Conservation (phyloP, 2,113 vertebrate genomes). For the Halcyon malimbica region DNA sequence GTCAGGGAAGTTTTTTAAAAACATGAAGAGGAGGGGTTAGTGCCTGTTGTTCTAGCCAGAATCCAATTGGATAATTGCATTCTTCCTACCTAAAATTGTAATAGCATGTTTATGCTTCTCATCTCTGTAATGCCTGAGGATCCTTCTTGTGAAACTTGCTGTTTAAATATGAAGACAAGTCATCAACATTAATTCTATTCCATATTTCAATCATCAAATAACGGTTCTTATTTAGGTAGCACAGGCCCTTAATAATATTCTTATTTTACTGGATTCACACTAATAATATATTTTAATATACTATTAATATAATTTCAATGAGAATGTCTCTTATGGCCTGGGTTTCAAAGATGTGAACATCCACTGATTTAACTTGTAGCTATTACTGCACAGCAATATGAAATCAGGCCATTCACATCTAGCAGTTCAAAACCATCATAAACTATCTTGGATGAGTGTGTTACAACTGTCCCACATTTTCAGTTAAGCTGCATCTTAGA, state of each 20-base stretch:
- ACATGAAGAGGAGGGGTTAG: background rate
- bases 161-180: constrained; percentile 31
- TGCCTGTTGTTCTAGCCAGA: constrained; percentile 22
- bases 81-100: constrained; percentile 47
- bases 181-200: constrained; percentile 21
- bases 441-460: background rate
- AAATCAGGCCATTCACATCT: background rate
- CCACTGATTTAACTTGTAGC: background rate
- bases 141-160: constrained; percentile 17
- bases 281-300: background rate
- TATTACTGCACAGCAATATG: background rate
- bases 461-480: background rate
- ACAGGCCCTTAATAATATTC: background rate
- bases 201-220: constrained; percentile 16
- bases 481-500: background rate
- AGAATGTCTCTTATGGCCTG: background rate
- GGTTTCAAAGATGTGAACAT: background rate
- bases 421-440: background rate
- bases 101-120: constrained; percentile 44
- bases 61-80: constrained; percentile 54
- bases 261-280: background rate
- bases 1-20: background rate
- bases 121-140: constrained; percentile 31
- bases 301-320: background rate
- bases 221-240: background rate